These are phyloP conservation scores for Pollenia angustigena DNA, from an alignment of 2,888 invertebrate species.

Conservation along the genomic window DNA sequence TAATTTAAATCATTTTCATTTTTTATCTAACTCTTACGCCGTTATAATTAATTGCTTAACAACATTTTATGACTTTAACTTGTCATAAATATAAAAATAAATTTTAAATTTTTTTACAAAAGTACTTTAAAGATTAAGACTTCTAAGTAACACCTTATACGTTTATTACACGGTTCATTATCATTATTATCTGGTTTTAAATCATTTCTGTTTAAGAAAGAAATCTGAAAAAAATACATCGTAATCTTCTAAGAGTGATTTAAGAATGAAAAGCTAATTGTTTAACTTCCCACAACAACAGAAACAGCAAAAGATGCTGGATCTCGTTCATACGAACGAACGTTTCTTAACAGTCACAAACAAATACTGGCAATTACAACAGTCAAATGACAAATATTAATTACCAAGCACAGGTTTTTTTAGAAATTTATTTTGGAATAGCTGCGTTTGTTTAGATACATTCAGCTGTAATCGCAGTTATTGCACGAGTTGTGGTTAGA, in stretches of 20 bases:
- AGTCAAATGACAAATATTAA: slow-evolving; percentile 70
- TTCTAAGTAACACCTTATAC: slow-evolving; percentile 31
- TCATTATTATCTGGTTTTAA: slow-evolving; percentile 46
- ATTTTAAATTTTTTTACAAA: background rate
- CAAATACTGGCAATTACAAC: slow-evolving; percentile 33
- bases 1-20: background rate
- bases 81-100: slow-evolving; percentile 9
- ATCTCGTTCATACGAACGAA: background rate
- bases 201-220: slow-evolving; percentile 45
- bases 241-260: slow-evolving; percentile 35
- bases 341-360: background rate
- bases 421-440: slow-evolving; percentile 13
- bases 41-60: background rate
- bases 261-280: slow-evolving; percentile 53
- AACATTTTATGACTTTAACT: slow-evolving; percentile 4
- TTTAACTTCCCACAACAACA: slow-evolving; percentile 69
- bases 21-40: too few species aligned
- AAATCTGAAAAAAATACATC: background rate
- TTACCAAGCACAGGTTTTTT: slow-evolving; percentile 40
- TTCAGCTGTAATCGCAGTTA: background rate
- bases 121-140: slow-evolving; percentile 35
- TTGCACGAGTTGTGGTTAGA: slow-evolving; percentile 2
- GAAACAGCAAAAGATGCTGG: background rate
- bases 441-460: background rate
- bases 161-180: slow-evolving; percentile 43